A percentile compares a stretch with the other conserved stretches of the same genome.
Conservation (phyloP, 2,888 invertebrate genomes). For the Caenorhabditis becei region DNA sequence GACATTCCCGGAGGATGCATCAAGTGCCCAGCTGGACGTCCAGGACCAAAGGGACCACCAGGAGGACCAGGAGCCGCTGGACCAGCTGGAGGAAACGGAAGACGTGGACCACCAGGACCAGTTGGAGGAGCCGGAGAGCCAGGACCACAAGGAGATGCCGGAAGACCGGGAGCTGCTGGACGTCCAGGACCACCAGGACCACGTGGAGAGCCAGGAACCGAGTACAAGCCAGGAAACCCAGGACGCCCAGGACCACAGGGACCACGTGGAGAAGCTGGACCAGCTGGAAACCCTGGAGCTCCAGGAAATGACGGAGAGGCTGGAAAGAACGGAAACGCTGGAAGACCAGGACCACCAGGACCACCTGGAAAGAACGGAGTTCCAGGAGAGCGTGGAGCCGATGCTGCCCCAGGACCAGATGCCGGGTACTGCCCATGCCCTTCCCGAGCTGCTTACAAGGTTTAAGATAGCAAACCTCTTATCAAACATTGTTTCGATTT, state of each 20-base stretch:
- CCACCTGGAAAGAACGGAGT: conserved; percentile 68
- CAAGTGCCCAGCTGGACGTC: conserved; percentile 68
- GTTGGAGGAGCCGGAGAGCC: conserved; percentile 63
- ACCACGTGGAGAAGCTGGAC: conserved; percentile 71
- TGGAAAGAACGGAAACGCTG: conserved; percentile 68
- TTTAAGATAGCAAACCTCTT: too few species aligned
- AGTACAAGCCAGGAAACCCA: conserved; percentile 69
- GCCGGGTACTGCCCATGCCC: conserved; percentile 71
- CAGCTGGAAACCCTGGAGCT: conserved; percentile 66
- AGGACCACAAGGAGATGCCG: conserved; percentile 66
- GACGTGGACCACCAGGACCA: conserved; percentile 65
- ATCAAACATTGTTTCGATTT: neutral
- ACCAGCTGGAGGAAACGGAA: conserved; percentile 66
- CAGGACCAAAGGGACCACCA: conserved; percentile 67
- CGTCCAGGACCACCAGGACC: conserved; percentile 69
- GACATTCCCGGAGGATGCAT: conserved; percentile 76
- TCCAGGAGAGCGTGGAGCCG: conserved; percentile 63
- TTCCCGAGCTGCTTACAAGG: conserved; percentile 58
- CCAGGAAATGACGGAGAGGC: conserved; percentile 69
- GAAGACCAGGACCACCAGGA: conserved; percentile 70
- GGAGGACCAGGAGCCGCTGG: conserved; percentile 68
- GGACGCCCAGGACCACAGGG: conserved; percentile 71
- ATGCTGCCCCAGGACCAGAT: conserved; percentile 67
- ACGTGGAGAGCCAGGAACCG: conserved; percentile 70
- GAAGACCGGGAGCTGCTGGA: conserved; percentile 66